Evolutionary conservation across 1,140 invertebrate species (phyloP).

Genomic region (Daktulosphaira vitifoliae): DNA sequence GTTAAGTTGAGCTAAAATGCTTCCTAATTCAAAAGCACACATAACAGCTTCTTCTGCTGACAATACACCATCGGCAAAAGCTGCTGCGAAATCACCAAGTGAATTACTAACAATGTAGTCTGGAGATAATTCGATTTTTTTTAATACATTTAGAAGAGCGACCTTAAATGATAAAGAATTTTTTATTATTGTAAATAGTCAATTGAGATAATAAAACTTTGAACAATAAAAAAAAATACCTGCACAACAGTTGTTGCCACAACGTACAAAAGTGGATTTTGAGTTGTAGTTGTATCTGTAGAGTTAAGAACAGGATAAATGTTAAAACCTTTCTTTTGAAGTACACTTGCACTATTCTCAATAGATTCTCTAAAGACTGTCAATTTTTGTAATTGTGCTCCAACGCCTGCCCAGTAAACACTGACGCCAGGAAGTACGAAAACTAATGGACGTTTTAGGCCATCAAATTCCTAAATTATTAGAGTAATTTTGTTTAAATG

Average conservation of each 20-base stretch:
- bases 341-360: constrained; percentile 40
- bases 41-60: constrained; percentile 75
- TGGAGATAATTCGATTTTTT: constrained; percentile 56
- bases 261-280: constrained; percentile 50
- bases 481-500: neutral
- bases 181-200: no score
- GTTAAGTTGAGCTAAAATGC: constrained; percentile 39
- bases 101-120: constrained; percentile 81
- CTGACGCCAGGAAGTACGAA: constrained; percentile 59
- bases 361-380: constrained; percentile 50
- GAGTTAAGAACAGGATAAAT: constrained; percentile 56
- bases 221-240: constrained; percentile 37
- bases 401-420: constrained; percentile 56
- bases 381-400: constrained; percentile 48
- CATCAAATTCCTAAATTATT: constrained; percentile 45
- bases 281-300: constrained; percentile 43
- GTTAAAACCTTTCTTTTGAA: constrained; percentile 44
- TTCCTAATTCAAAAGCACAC: constrained; percentile 57
- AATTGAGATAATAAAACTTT: no score
- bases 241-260: constrained; percentile 62
- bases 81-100: constrained; percentile 77
- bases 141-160: constrained; percentile 67
- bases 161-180: constrained; percentile 45
- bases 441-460: constrained; percentile 48
- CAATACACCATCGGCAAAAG: constrained; percentile 76